Percentiles rank a stretch among this genome's conserved stretches.
phyloP scores from a whole-genome alignment of 64 coral and sea anemone genomes.

The Dendronephthya gigantea region DNA sequence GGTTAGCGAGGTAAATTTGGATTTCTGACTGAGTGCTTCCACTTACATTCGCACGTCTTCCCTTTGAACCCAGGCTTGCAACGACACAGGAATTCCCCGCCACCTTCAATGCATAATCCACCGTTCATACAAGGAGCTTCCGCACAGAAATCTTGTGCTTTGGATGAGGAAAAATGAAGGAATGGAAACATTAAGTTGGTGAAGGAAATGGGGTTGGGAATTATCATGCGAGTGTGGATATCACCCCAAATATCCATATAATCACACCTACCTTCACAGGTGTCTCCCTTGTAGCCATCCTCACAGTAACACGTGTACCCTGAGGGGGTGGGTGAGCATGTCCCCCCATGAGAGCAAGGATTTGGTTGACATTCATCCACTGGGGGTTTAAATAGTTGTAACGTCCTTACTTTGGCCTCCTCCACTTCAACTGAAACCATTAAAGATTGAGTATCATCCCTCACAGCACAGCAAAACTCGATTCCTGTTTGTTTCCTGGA shows the following conservation, averaged over 20 bases:
- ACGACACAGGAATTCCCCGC: background rate
- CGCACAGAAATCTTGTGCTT: background rate
- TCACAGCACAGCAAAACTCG: background rate
- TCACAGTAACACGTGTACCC: slow-evolving; percentile 6
- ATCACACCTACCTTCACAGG: background rate
- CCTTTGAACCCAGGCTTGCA: background rate
- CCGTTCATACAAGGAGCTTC: background rate
- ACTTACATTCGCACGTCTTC: slow-evolving; percentile 8
- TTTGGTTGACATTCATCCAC: background rate
- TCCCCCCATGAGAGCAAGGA: background rate
- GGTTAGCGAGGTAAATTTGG: too few species aligned
- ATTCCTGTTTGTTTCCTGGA: too few species aligned
- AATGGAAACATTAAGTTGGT: background rate
- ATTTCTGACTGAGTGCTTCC: background rate
- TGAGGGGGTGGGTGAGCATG: background rate
- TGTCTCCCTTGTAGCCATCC: background rate
- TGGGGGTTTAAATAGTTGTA: background rate
- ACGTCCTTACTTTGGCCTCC: slow-evolving; percentile 1
- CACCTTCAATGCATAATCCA: background rate
- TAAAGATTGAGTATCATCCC: background rate
- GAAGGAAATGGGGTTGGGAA: background rate
- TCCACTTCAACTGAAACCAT: slow-evolving; percentile 25
- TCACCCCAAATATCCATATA: background rate
- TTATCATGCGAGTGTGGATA: background rate
- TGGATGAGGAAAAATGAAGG: background rate